phyloP scores from a whole-genome alignment of 2,797 vertebrate species.

The Rhabdomys pumilio region DNA sequence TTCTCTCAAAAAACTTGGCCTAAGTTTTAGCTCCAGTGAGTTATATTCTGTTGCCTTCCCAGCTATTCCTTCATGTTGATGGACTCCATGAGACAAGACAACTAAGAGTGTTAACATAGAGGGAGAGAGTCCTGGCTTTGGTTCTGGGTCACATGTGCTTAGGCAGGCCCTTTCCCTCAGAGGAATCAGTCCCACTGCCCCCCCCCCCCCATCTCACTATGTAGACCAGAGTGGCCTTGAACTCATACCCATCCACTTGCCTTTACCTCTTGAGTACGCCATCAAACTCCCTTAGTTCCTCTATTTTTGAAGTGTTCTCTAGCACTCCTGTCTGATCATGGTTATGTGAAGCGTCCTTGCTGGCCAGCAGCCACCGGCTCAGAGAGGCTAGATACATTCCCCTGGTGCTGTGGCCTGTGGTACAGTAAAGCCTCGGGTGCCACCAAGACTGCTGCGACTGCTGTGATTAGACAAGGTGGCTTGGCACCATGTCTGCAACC shows the following conservation, averaged over 20 bases:
- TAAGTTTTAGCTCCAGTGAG: background rate
- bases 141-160: background rate
- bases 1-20: background rate
- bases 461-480: slow-evolving; percentile 68
- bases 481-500: background rate
- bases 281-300: background rate
- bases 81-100: background rate
- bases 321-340: background rate
- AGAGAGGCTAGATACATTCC: background rate
- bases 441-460: background rate
- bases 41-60: background rate
- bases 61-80: background rate
- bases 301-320: background rate
- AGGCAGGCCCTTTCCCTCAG: background rate
- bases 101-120: background rate
- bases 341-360: background rate
- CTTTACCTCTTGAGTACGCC: background rate
- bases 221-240: background rate
- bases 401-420: slow-evolving; percentile 3
- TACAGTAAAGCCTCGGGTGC: slow-evolving; percentile 54
- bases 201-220: background rate
- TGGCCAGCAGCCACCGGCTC: background rate
- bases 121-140: background rate
- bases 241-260: background rate
- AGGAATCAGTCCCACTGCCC: background rate